phyloP scores from a whole-genome alignment of 2,888 invertebrate species.

The Nesidiocoris tenuis region DNA sequence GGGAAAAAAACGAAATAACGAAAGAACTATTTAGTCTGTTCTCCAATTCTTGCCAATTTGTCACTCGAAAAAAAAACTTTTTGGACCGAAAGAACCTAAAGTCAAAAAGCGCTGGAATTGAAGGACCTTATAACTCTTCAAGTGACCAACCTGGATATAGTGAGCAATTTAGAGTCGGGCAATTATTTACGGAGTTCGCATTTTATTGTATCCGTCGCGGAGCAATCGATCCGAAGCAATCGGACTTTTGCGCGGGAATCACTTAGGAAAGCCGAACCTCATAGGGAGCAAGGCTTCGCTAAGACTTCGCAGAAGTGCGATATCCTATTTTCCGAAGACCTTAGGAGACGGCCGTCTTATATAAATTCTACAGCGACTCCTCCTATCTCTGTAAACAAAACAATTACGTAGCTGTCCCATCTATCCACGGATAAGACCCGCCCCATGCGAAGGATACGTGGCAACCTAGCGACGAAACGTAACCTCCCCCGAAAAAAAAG shows the following conservation, averaged over 20 bases:
- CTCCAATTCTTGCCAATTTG: no score
- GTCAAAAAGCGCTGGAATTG: no score
- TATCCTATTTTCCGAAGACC: neutral
- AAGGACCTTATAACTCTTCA: no score
- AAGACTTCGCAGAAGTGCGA: neutral
- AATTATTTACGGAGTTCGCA: no score
- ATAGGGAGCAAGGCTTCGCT: neutral
- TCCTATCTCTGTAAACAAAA: constrained; percentile 40
- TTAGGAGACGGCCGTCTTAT: constrained; percentile 2
- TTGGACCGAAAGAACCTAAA: no score
- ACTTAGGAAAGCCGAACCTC: neutral
- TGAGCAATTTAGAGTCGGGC: no score
- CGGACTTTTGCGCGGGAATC: neutral
- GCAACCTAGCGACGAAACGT: neutral
- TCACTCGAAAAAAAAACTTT: no score
- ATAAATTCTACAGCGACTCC: constrained; percentile 30
- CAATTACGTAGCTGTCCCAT: constrained; percentile 40
- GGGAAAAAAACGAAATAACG: no score
- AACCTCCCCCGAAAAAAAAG: neutral
- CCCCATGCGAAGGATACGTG: constrained; percentile 25
- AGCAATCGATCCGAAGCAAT: no score
- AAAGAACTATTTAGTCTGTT: no score
- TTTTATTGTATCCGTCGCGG: no score
- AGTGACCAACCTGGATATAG: no score
- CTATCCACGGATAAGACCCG: constrained; percentile 20